Evolutionary conservation across 2,888 invertebrate genomes (phyloP).

Genomic region (Bombylius major): DNA sequence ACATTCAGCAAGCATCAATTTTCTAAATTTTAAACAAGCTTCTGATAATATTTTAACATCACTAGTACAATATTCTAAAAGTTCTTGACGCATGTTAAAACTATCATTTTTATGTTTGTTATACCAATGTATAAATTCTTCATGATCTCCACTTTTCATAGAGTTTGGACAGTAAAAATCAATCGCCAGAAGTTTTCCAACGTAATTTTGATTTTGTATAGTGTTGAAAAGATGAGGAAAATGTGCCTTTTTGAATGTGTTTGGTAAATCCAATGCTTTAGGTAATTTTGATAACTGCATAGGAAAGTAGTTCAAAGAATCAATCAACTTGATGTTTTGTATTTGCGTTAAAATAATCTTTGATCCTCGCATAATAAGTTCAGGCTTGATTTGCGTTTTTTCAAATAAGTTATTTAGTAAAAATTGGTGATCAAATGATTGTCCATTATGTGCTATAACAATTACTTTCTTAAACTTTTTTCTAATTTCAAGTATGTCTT

Average conservation of each 20-base stretch:
- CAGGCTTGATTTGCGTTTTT: too few relatives aligned
- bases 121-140: not conserved
- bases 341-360: not conserved
- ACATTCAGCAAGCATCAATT: slow-evolving; percentile 1
- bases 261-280: slow-evolving; percentile 12
- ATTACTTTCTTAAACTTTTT: too few relatives aligned
- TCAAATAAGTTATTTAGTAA: too few relatives aligned
- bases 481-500: too few relatives aligned
- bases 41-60: slow-evolving; percentile 4
- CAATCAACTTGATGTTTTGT: not conserved
- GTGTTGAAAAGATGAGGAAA: slow-evolving; percentile 17
- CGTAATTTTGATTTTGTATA: slow-evolving; percentile 5
- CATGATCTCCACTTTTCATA: not conserved
- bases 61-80: slow-evolving; percentile 2
- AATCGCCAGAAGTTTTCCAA: slow-evolving; percentile 2
- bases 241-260: slow-evolving; percentile 14
- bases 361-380: not conserved
- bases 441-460: too few relatives aligned
- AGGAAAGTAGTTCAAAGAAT: slow-evolving; percentile 15
- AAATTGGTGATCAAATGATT: too few relatives aligned
- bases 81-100: slow-evolving; percentile 1
- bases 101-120: not conserved
- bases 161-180: not conserved
- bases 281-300: slow-evolving; percentile 14
- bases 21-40: slow-evolving; percentile 5